Conservation (phyloP, 1,140 invertebrate species). For the Macrotrachela quadricornifera region DNA sequence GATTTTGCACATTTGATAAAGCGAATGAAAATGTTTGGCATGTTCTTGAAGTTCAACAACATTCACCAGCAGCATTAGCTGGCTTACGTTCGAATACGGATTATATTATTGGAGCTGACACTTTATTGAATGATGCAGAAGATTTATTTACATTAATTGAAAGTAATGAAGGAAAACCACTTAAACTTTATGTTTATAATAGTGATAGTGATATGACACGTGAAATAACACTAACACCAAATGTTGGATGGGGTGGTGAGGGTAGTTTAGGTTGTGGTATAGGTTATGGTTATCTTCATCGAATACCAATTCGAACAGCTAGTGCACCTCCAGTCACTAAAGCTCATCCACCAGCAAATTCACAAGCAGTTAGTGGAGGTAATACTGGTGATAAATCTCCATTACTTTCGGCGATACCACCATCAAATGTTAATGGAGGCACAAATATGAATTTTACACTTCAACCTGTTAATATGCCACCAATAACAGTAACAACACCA, state of each 20-base stretch:
- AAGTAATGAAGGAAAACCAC: constrained; percentile 71
- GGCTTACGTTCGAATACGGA: constrained; percentile 72
- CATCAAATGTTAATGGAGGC: no score
- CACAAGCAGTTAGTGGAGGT: no score
- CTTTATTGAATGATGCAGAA: constrained; percentile 76
- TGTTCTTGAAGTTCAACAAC: constrained; percentile 78
- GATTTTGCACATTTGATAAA: constrained; percentile 97
- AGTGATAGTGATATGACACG: constrained; percentile 70
- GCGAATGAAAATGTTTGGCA: constrained; percentile 99
- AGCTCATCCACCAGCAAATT: no score
- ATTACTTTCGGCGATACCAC: no score
- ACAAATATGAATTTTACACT: no score
- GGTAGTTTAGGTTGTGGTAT: constrained; percentile 88
- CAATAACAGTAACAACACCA: no score
- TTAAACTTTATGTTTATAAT: constrained; percentile 99
- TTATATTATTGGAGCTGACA: constrained; percentile 96
- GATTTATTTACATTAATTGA: constrained; percentile 92
- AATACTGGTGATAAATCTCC: no score
- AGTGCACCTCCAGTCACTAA: neutral
- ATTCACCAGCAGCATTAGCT: constrained; percentile 76
- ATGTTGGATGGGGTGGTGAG: constrained; percentile 64
- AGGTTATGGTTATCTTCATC: constrained; percentile 89
- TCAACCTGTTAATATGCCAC: no score
- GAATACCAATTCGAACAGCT: constrained; percentile 49
- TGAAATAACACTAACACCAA: constrained; percentile 55